Conservation (phyloP, 2,888 invertebrate genomes). For the Bruchidius siliquastri region DNA sequence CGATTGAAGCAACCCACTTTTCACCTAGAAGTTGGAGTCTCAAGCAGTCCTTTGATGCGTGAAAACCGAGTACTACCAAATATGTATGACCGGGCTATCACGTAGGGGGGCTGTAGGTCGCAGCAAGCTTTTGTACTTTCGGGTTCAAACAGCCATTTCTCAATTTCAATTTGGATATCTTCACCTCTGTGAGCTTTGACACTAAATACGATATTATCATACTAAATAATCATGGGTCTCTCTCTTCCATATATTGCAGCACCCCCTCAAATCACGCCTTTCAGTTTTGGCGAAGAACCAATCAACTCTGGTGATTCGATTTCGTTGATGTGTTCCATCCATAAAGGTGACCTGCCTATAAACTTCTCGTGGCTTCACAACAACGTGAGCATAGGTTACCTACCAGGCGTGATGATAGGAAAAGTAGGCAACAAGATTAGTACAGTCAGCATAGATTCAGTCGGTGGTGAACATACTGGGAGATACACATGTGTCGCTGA, state of each 20-base stretch:
- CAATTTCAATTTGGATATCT: too few relatives aligned
- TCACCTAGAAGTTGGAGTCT: too few relatives aligned
- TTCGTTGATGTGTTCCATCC: conserved; percentile 69
- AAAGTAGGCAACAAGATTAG: conserved; percentile 49
- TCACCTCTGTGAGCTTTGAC: too few relatives aligned
- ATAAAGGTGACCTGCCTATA: conserved; percentile 75
- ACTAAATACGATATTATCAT: too few relatives aligned
- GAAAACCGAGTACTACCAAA: too few relatives aligned
- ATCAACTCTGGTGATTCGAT: conserved; percentile 74
- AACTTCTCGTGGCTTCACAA: conserved; percentile 73
- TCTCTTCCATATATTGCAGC: conserved; percentile 46
- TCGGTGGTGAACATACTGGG: conserved; percentile 50
- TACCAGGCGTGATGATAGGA: conserved; percentile 36
- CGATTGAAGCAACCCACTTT: too few relatives aligned
- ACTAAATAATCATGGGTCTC: not conserved
- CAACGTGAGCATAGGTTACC: conserved; percentile 45
- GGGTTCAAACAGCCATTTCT: too few relatives aligned
- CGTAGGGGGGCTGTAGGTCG: too few relatives aligned
- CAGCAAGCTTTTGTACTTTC: too few relatives aligned
- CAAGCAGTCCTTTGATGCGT: too few relatives aligned
- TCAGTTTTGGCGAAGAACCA: conserved; percentile 69
- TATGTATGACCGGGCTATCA: too few relatives aligned
- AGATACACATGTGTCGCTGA: conserved; percentile 51
- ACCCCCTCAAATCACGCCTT: conserved; percentile 64
- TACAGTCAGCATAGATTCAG: conserved; percentile 51